Conservation (phyloP, 2,888 invertebrate genomes). For the Dynastes tityus region DNA sequence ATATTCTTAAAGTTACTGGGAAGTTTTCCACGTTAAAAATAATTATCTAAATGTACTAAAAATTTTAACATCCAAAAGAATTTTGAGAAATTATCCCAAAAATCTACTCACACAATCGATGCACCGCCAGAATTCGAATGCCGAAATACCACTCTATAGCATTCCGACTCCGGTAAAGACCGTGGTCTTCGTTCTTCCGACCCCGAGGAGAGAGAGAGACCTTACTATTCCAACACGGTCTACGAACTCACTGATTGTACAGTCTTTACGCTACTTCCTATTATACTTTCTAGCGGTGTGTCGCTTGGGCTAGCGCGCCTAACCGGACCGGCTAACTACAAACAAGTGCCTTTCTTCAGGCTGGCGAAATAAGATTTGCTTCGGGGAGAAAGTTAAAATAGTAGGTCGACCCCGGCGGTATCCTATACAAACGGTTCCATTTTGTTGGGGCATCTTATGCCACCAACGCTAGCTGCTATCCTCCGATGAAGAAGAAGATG, state of each 20-base stretch:
- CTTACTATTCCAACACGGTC: conserved; percentile 4
- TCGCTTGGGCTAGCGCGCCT: conserved; percentile 5
- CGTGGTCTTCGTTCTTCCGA: background rate
- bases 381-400: conserved; percentile 51
- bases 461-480: no score
- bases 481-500: no score
- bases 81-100: background rate
- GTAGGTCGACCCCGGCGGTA: conserved; percentile 52
- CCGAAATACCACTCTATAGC: conserved; percentile 10
- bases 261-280: conserved; percentile 22
- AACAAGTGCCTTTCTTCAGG: conserved; percentile 52
- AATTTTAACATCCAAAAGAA: background rate
- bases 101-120: background rate
- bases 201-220: background rate
- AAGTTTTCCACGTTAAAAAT: no score
- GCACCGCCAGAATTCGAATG: no score
- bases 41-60: background rate
- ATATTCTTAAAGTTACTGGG: no score
- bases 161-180: background rate
- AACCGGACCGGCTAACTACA: conserved; percentile 41
- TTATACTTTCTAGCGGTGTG: conserved; percentile 36
- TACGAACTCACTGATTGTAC: conserved; percentile 38
- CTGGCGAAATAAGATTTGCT: conserved; percentile 42
- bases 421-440: conserved; percentile 24
- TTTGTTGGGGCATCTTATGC: background rate